These are phyloP conservation scores for Polietes domitor DNA, from an alignment of 2,888 invertebrate species.

Conservation along the genomic window DNA sequence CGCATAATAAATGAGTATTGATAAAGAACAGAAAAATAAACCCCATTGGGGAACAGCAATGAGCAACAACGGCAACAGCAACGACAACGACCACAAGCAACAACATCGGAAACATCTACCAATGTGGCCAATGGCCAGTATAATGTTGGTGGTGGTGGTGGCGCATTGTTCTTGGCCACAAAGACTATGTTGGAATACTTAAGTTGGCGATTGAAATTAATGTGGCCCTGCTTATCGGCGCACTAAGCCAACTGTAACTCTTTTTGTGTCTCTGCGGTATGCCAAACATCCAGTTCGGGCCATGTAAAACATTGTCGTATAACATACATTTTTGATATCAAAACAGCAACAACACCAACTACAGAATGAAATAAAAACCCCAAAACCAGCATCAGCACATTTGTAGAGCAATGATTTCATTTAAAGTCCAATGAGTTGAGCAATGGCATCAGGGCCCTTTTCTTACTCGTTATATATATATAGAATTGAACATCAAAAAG, in stretches of 20 bases:
- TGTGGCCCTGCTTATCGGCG: slow-evolving; percentile 61
- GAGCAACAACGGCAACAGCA: not conserved
- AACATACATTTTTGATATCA: slow-evolving; percentile 19
- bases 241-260: slow-evolving; percentile 6
- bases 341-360: not conserved
- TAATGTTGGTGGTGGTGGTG: not conserved
- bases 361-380: not conserved
- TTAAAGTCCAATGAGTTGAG: slow-evolving; percentile 14
- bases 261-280: not conserved
- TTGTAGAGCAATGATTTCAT: slow-evolving; percentile 58
- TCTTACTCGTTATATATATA: slow-evolving; percentile 25
- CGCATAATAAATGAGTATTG: slow-evolving; percentile 66
- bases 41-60: too few species aligned
- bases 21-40: slow-evolving; percentile 49
- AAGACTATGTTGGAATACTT: slow-evolving; percentile 8
- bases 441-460: not conserved
- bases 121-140: not conserved
- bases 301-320: slow-evolving; percentile 23
- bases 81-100: not conserved
- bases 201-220: slow-evolving; percentile 55
- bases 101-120: not conserved
- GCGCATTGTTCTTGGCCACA: not conserved
- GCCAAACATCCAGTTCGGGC: not conserved
- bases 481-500: slow-evolving; percentile 27
- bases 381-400: slow-evolving; percentile 33